Conservation (phyloP, 1,140 invertebrate species). For the Euura saliciscinereae region DNA sequence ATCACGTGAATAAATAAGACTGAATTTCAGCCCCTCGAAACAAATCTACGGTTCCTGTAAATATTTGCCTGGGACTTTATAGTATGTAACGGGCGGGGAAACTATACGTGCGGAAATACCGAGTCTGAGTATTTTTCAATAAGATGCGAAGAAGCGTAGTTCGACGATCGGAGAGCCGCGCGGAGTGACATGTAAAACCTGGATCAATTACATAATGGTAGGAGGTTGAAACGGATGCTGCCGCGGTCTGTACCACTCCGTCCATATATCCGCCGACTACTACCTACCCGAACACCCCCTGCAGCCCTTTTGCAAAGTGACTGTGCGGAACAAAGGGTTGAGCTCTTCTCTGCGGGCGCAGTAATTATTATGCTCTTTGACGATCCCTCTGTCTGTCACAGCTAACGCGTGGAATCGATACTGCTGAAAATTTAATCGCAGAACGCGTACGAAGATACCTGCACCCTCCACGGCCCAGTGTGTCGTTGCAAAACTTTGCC, state of each 20-base stretch:
- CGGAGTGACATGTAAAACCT: constrained; percentile 33
- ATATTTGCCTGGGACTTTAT: no score
- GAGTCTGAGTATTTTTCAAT: not conserved
- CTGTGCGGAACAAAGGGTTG: constrained; percentile 58
- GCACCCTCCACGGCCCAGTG: not conserved
- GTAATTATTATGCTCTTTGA: constrained; percentile 61
- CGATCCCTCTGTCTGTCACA: constrained; percentile 53
- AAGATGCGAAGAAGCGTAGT: not conserved
- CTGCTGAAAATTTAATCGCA: constrained; percentile 52
- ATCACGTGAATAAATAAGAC: no score
- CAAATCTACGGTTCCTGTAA: no score
- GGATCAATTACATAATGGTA: constrained; percentile 55
- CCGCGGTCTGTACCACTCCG: constrained; percentile 29
- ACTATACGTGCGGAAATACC: no score
- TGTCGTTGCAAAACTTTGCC: not conserved
- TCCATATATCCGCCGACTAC: constrained; percentile 43
- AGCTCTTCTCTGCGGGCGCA: constrained; percentile 56
- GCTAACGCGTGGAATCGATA: constrained; percentile 50
- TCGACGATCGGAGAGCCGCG: not conserved
- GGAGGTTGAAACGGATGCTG: constrained; percentile 51
- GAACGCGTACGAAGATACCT: constrained; percentile 15
- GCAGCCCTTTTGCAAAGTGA: constrained; percentile 39
- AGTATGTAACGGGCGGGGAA: no score
- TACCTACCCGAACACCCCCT: not conserved
- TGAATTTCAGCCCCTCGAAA: no score